Evolutionary conservation across 2,888 invertebrate species (phyloP).

Genomic region (Cremastinae sp.): DNA sequence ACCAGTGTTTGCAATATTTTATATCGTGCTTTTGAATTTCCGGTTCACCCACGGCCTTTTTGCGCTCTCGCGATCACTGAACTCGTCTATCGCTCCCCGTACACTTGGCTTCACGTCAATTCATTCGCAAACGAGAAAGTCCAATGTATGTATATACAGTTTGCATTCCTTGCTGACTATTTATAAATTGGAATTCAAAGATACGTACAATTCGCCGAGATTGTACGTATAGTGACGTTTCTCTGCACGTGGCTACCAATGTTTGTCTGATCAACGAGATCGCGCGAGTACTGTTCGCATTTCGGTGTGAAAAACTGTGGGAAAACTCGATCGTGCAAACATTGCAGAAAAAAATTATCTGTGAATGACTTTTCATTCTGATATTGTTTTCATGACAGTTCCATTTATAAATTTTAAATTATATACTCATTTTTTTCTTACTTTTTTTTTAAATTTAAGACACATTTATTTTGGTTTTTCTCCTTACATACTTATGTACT

Average conservation of each 20-base stretch:
- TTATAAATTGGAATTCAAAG: conserved; percentile 30
- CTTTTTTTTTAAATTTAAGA: no score
- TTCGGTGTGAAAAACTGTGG: no score
- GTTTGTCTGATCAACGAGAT: not conserved
- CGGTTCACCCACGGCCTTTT: conserved; percentile 44
- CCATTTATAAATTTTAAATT: no score
- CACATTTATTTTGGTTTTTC: no score
- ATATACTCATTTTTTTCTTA: no score
- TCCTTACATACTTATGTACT: no score
- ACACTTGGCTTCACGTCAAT: not conserved
- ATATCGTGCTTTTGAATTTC: conserved; percentile 38
- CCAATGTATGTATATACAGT: conserved; percentile 24
- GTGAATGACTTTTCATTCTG: no score
- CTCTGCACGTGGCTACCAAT: conserved; percentile 1
- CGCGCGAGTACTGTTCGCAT: no score
- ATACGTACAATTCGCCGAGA: conserved; percentile 8
- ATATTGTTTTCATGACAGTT: no score
- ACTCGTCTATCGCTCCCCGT: conserved; percentile 34
- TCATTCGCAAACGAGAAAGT: conserved; percentile 11
- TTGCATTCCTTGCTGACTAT: conserved; percentile 36
- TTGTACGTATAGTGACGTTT: not conserved
- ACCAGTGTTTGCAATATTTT: no score
- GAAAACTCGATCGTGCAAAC: no score
- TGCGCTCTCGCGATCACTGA: conserved; percentile 22
- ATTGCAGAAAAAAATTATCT: no score